Base-by-base conservation (phyloP, 2,888 invertebrate genomes). In the Lasioglossum calceatum region DNA sequence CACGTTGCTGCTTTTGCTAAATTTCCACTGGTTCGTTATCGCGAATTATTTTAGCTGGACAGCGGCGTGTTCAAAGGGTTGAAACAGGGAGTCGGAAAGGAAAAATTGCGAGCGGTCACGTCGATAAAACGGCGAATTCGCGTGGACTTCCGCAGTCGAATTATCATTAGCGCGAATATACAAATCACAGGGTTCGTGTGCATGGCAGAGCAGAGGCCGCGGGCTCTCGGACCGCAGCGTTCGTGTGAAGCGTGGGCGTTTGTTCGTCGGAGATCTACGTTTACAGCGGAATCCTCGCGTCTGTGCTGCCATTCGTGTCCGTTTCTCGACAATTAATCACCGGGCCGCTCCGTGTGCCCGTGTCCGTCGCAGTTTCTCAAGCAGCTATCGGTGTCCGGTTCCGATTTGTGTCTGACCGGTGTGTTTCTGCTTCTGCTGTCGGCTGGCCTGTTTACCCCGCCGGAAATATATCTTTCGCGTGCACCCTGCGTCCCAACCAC, bases 331-430 rank as follows among this genome's bases (percentile, higher is more conserved):
- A 72, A 86, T 87, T 83, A 86, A 87, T 87, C 86, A 83, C 80
- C 75, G 27, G 67, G 36, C 75, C 54, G 54, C 54, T 73, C 77
- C 32, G 72, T 61, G 84, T 77, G 84, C 23, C 79, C 74, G 77
- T 87, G 86, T 86, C 86, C 76, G 81, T 81, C 85, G 86, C 85
- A 86, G 86, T 81, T 81, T 85, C 86, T 85, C 81, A 85, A 85
- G 85, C 85, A 86, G 78, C 78, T 85, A 86, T 86, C 85, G 86
- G 71, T 85, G 85, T 84, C 85, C 76, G 85, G 86, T 81, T 85
- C 84, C 80, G 85, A 81, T 85, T 86, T 80, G 81, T 84, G 86
- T 72, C 84, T 42, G 84, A 77, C 77, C 61, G n/a, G 84, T 70
- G 36, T 79, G 84, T 86, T 81, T 84, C 81, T 81, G 78, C 61